A percentile compares a stretch with the other conserved stretches of the same genome.
Conservation (phyloP, 2,797 vertebrate genomes). For the Chromis chromis region DNA sequence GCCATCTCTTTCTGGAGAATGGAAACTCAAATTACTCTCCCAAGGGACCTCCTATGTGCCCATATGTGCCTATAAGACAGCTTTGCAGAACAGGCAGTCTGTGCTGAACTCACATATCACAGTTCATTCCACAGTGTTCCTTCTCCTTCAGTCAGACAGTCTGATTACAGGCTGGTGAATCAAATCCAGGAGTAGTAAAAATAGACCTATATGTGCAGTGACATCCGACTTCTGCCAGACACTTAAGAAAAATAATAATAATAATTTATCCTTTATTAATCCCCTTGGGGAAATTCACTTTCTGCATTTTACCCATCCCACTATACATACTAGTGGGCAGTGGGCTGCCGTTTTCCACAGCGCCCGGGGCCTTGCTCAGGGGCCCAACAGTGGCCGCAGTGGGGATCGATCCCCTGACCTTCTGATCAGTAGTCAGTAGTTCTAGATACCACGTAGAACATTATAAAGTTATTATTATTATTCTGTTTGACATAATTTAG, state of each 20-base stretch:
- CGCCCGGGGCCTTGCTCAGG: too few relatives aligned
- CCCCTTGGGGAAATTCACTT: too few relatives aligned
- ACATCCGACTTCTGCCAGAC: slow-evolving; percentile 37
- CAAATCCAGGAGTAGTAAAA: slow-evolving; percentile 47
- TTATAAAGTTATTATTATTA: too few relatives aligned
- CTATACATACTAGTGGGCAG: too few relatives aligned
- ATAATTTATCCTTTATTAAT: too few relatives aligned
- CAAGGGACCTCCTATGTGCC: slow-evolving; percentile 48
- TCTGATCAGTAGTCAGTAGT: too few relatives aligned
- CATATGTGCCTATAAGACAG: slow-evolving; percentile 47
- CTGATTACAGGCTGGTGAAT: slow-evolving; percentile 48
- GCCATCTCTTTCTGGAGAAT: slow-evolving; percentile 44
- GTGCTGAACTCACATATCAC: slow-evolving; percentile 48
- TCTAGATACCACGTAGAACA: background rate
- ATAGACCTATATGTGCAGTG: slow-evolving; percentile 38
- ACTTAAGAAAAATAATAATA: background rate
- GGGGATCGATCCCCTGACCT: too few relatives aligned
- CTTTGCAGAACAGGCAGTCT: slow-evolving; percentile 46
- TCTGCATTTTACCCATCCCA: too few relatives aligned
- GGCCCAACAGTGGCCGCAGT: too few relatives aligned
- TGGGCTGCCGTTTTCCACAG: too few relatives aligned
- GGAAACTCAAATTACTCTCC: slow-evolving; percentile 56
- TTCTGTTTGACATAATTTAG: too few relatives aligned
- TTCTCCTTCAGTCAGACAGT: slow-evolving; percentile 29
- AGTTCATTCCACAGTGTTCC: slow-evolving; percentile 43